These are phyloP conservation scores for Gymnobelideus leadbeateri DNA, from an alignment of 2,113 vertebrate genomes.

Conservation along the genomic window DNA sequence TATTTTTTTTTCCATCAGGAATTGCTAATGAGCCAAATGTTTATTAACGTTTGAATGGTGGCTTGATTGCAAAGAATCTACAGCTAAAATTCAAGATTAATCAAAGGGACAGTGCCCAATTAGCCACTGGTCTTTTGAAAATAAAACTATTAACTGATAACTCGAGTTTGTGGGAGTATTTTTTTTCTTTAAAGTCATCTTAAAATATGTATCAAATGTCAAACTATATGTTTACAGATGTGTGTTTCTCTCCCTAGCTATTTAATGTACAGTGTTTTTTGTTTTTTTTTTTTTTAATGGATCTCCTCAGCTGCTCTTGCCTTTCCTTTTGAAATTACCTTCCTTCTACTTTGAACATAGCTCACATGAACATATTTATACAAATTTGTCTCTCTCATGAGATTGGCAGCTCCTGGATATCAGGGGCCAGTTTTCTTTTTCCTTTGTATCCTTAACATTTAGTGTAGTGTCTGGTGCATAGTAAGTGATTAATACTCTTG, in stretches of 20 bases:
- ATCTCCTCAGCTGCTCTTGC: not conserved
- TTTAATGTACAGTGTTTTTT: conserved; percentile 9
- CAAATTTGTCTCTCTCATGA: not conserved
- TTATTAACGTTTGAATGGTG: not conserved
- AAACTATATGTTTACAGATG: conserved; percentile 10
- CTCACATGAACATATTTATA: not conserved
- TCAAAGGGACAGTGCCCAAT: conserved; percentile 8
- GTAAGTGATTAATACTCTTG: not conserved
- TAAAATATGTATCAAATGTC: conserved; percentile 32
- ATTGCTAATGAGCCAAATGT: conserved; percentile 1
- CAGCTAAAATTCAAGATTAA: not conserved
- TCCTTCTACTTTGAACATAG: not conserved
- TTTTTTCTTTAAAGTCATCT: conserved; percentile 16
- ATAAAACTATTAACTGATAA: conserved; percentile 27
- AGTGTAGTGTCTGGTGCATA: not conserved
- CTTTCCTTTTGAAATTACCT: not conserved
- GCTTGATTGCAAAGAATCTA: not conserved
- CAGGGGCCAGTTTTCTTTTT: not conserved
- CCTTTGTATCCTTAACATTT: not conserved
- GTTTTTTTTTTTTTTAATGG: conserved; percentile 21
- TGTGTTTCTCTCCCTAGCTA: not conserved
- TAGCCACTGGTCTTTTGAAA: conserved; percentile 17
- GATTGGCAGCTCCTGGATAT: not conserved
- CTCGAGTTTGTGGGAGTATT: not conserved
- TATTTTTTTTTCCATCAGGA: not conserved